phyloP scores from a whole-genome alignment of 53 echinoderm and acorn worm species.

The Actinopyga echinites region DNA sequence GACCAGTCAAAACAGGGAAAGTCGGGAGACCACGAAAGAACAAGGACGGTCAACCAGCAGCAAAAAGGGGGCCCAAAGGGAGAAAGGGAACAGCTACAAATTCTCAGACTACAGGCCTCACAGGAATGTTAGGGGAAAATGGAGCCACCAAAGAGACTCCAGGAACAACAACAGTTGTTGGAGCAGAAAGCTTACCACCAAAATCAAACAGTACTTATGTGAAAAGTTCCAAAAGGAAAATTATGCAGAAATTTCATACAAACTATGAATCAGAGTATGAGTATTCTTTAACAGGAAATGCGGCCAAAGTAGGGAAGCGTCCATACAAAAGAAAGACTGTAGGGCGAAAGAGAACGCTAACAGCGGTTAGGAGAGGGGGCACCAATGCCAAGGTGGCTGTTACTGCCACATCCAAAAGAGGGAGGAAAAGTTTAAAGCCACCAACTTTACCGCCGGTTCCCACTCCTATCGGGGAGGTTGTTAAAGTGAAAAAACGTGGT shows the following conservation, averaged over 20 bases:
- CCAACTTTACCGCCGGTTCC: conserved; percentile 1
- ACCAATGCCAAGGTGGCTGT: not conserved
- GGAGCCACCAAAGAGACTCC: not conserved
- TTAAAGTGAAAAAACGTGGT: conserved; percentile 59
- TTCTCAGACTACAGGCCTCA: not conserved
- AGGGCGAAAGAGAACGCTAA: conserved; percentile 15
- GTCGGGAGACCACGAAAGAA: conserved; percentile 44
- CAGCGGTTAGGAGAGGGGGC: conserved; percentile 17
- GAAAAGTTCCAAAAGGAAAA: conserved; percentile 43
- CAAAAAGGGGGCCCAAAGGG: conserved; percentile 71
- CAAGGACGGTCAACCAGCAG: conserved; percentile 14
- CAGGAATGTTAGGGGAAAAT: too few relatives aligned
- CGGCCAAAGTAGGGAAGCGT: conserved; percentile 34
- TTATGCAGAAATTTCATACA: conserved; percentile 38
- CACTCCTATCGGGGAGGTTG: conserved; percentile 21
- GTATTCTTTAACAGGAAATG: conserved; percentile 46
- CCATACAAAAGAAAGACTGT: conserved; percentile 38
- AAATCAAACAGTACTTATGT: conserved; percentile 37
- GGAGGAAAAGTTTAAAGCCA: conserved; percentile 1
- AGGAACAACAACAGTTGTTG: not conserved
- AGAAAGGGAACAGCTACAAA: conserved; percentile 65
- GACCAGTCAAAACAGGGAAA: conserved; percentile 18
- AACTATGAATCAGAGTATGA: conserved; percentile 50
- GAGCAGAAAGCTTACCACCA: conserved; percentile 5
- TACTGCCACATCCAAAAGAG: not conserved